Percentiles rank a stretch among this genome's conserved stretches.
phyloP scores from a whole-genome alignment of 1,140 invertebrate species.

The Papilio dardanus region DNA sequence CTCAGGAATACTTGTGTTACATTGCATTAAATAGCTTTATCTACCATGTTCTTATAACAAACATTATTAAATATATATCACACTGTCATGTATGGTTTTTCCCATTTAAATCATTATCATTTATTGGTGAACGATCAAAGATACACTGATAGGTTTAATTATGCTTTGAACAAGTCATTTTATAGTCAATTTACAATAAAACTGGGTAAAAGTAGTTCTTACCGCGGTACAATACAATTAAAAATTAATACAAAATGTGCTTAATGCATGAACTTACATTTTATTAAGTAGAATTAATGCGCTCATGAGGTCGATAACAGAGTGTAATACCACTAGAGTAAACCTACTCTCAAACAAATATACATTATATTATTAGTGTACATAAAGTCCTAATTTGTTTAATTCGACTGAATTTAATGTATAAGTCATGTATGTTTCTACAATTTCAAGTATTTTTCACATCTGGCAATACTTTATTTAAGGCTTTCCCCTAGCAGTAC shows the following conservation, averaged over 20 bases:
- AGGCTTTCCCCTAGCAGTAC: slow-evolving; percentile 33
- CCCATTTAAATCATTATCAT: background rate
- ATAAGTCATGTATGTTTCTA: background rate
- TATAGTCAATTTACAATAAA: background rate
- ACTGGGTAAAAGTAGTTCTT: slow-evolving; percentile 3
- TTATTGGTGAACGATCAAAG: slow-evolving; percentile 19
- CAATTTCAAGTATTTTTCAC: background rate
- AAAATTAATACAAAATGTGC: slow-evolving; percentile 20
- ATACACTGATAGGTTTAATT: background rate
- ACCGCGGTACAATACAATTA: slow-evolving; percentile 9
- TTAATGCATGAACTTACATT: slow-evolving; percentile 31
- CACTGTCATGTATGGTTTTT: no score
- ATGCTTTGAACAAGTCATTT: background rate
- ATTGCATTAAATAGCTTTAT: no score
- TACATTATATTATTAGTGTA: background rate
- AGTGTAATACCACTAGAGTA: slow-evolving; percentile 34
- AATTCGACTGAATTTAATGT: background rate
- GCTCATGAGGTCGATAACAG: slow-evolving; percentile 24
- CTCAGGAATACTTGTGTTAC: no score
- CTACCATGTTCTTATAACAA: no score
- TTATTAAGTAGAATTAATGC: slow-evolving; percentile 32
- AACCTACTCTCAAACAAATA: slow-evolving; percentile 20
- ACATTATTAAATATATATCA: no score
- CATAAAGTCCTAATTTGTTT: slow-evolving; percentile 5
- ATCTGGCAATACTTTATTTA: slow-evolving; percentile 22